Evolutionary conservation across 2,797 vertebrate species (phyloP).

Genomic region (Heliangelus exortis): DNA sequence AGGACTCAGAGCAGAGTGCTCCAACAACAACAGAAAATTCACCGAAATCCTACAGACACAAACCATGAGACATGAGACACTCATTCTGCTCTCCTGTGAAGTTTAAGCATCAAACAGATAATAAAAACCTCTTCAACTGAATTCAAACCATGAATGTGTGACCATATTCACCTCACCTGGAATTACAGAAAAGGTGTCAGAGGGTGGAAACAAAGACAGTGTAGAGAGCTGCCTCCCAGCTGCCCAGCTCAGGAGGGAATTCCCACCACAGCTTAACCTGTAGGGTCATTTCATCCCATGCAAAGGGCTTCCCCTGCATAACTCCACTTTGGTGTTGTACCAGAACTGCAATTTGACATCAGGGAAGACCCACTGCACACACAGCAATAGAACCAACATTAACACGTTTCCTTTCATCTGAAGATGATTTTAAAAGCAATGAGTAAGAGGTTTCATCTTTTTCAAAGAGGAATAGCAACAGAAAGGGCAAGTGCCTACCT

Average conservation of each 20-base stretch:
- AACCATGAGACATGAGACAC: background rate
- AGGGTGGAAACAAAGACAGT: rapidly evolving
- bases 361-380: rapidly evolving
- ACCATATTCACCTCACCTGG: background rate
- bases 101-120: background rate
- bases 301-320: background rate
- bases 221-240: background rate
- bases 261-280: background rate
- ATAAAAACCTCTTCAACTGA: background rate
- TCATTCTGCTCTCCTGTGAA: background rate
- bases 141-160: background rate
- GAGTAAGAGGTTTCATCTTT: background rate
- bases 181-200: background rate
- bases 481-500: background rate
- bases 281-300: background rate
- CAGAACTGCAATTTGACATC: background rate
- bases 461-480: background rate
- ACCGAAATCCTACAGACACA: background rate
- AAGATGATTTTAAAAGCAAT: background rate
- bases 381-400: background rate
- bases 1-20: background rate
- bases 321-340: background rate
- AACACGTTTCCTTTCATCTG: background rate
- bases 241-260: background rate
- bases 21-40: background rate